A percentile compares a stretch with the other conserved stretches of the same genome.
Conservation (phyloP, 1,140 invertebrate genomes). For the Berghia stephanieae region DNA sequence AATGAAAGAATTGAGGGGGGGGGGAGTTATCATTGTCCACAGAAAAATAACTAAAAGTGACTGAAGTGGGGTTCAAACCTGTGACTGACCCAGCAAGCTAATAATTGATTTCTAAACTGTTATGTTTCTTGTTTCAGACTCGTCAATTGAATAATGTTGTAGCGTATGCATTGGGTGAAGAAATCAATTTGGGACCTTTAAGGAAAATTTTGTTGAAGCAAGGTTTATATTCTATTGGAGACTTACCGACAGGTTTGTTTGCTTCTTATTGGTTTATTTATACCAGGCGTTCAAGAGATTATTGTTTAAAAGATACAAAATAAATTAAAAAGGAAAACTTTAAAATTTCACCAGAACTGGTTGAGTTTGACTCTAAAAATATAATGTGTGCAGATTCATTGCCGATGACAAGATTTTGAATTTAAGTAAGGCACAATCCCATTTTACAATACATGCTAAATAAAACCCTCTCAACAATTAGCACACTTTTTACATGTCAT, state of each 20-base stretch:
- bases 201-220: constrained; percentile 73
- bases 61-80: too few species aligned
- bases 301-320: not conserved
- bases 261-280: not conserved
- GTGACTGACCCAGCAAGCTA: too few species aligned
- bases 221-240: constrained; percentile 75
- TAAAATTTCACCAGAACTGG: not conserved
- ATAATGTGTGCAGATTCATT: too few species aligned
- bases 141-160: constrained; percentile 33
- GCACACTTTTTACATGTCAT: too few species aligned
- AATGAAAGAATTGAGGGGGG: too few species aligned
- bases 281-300: not conserved
- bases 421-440: too few species aligned
- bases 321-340: not conserved
- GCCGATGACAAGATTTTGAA: too few species aligned
- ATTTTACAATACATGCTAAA: too few species aligned
- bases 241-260: constrained; percentile 43
- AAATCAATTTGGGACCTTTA: constrained; percentile 78
- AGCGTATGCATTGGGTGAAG: constrained; percentile 81
- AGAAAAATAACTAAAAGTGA: too few species aligned
- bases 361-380: not conserved
- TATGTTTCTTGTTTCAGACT: constrained; percentile 4
- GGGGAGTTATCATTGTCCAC: too few species aligned
- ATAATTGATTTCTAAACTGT: not conserved
- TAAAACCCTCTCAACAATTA: too few species aligned